Evolutionary conservation across 2,888 invertebrate species (phyloP).

Genomic region (Nephrotoma flavescens): DNA sequence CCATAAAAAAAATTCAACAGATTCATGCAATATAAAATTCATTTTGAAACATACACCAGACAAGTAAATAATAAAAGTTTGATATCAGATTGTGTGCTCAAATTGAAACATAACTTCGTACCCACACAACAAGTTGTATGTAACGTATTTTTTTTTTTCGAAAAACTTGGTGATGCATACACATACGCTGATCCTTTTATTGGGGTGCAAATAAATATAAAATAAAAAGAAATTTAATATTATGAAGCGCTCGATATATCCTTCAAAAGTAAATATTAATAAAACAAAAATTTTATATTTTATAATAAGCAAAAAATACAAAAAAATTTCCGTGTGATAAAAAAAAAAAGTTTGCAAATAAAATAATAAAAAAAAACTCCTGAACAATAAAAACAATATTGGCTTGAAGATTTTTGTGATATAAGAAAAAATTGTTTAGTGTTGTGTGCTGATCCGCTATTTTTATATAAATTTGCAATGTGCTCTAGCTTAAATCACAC

Average conservation of each 20-base stretch:
- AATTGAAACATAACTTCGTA: background rate
- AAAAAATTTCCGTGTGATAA: background rate
- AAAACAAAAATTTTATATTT: background rate
- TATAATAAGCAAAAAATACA: background rate
- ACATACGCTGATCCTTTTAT: background rate
- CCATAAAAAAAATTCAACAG: background rate
- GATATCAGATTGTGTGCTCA: background rate
- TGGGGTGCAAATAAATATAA: background rate
- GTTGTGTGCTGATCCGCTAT: background rate
- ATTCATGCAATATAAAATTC: background rate
- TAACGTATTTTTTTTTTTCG: background rate
- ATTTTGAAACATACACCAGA: background rate
- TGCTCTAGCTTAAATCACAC: background rate
- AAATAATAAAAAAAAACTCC: background rate
- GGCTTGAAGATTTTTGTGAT: background rate
- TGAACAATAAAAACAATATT: background rate
- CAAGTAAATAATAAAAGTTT: background rate
- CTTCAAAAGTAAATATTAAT: background rate
- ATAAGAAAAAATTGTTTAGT: background rate
- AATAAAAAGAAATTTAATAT: background rate
- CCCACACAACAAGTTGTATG: background rate
- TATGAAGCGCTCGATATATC: background rate
- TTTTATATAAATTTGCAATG: background rate
- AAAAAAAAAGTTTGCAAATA: background rate
- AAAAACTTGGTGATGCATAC: background rate